phyloP scores from a whole-genome alignment of 2,797 vertebrate species.

The Steatocranus sp. region DNA sequence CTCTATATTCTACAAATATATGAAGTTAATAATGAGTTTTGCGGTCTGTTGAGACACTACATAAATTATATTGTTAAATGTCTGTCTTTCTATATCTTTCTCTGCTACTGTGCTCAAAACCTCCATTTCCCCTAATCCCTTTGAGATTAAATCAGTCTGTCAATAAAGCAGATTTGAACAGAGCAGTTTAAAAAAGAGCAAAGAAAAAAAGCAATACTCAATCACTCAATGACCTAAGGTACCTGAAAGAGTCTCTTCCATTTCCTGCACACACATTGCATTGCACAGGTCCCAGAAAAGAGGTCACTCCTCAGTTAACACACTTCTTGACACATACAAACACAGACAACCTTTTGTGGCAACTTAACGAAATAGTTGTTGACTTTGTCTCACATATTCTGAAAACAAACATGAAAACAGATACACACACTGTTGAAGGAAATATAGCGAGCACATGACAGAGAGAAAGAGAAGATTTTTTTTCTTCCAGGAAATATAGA shows the following conservation, averaged over 20 bases:
- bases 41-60: background rate
- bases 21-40: background rate
- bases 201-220: background rate
- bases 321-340: constrained; percentile 1
- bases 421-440: constrained; percentile 34
- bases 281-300: background rate
- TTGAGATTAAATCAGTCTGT: constrained; percentile 17
- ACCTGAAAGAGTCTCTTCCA: constrained; percentile 5
- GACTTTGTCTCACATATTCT: constrained; percentile 4
- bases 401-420: background rate
- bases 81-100: background rate
- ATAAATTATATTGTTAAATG: background rate
- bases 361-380: constrained; percentile 21
- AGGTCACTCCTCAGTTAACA: constrained; percentile 46
- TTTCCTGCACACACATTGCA: constrained; percentile 12
- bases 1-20: background rate
- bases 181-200: background rate
- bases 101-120: background rate
- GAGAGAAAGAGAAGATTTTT: background rate
- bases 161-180: background rate
- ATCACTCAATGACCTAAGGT: background rate
- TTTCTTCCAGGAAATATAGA: background rate
- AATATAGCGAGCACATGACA: constrained; percentile 16
- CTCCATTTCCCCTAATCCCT: background rate
- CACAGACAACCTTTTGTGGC: background rate